Conservation (phyloP, 37 sponge, comb jelly and placozoan genomes). For the Halichondria panicea region DNA sequence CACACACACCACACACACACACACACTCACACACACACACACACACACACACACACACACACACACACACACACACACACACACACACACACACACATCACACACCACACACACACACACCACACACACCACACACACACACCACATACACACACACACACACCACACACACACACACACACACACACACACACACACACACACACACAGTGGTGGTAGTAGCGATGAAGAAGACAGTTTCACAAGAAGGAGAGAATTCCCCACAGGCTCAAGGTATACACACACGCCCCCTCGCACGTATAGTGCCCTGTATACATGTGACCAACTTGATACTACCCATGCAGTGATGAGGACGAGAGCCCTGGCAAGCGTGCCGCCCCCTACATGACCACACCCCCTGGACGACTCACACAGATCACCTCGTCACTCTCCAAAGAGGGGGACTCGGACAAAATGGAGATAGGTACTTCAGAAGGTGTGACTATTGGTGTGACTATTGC, state of each 20-base stretch:
- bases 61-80: too few species aligned
- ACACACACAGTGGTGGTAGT: background rate
- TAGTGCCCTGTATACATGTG: background rate
- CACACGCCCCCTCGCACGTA: background rate
- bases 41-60: too few species aligned
- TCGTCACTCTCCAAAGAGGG: background rate
- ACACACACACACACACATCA: too few species aligned
- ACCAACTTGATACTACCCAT: background rate
- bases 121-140: too few species aligned
- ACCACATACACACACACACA: too few species aligned
- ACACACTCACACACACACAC: too few species aligned
- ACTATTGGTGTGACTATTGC: too few species aligned
- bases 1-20: too few species aligned
- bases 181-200: background rate
- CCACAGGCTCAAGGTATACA: conserved; percentile 19
- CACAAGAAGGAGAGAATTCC: conserved; percentile 10
- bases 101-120: too few species aligned
- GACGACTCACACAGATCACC: conserved; percentile 12
- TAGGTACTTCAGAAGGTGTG: conserved; percentile 5
- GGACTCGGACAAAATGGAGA: conserved; percentile 28
- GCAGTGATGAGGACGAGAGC: background rate
- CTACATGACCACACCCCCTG: background rate
- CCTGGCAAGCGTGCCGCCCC: background rate
- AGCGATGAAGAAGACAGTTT: conserved; percentile 35
- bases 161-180: too few species aligned